Base-by-base conservation (phyloP, 2,888 invertebrate species). In the Rhynchonema sp. region DNA sequence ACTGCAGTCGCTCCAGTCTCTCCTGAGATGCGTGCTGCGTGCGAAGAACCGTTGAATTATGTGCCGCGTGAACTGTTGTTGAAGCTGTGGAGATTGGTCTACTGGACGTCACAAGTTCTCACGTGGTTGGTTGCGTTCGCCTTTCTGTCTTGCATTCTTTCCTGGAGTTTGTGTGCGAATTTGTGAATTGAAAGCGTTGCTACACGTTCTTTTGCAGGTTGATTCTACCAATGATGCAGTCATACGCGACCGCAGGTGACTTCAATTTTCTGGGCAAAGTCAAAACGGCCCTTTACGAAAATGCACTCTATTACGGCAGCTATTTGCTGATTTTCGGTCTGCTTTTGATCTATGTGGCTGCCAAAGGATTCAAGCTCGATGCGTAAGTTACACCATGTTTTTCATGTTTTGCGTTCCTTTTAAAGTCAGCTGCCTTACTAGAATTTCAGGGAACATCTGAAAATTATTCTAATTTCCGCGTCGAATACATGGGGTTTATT, bases 401-500 rank as follows among this genome's bases (percentile, higher is more conserved):
- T n/a, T n/a, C n/a, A n/a, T n/a, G n/a, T n/a, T n/a, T n/a, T n/a
- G n/a, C n/a, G n/a, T n/a, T n/a, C n/a, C n/a, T n/a, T n/a, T n/a
- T n/a, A n/a, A n/a, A n/a, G n/a, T n/a, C n/a, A n/a, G n/a, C n/a
- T n/a, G n/a, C n/a, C n/a, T n/a, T n/a, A n/a, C n/a, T n/a, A n/a
- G n/a, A n/a, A n/a, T n/a, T 38, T 30, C 73, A 84, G 84, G 67
- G 81, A 81, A 61, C 88, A 92, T 74, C 78, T 98, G 46, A 96
- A 94, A 77, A 87, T 91, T 0, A 91, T 99, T 65, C 89, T 94
- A 28, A 90, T 96, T 2, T 90, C 94, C 23, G 96, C 98, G 1
- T 92, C 92, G 70, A 99, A 99, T 74, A 98, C 98, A 0, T 99
- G 98, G 98, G 98, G 98, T 61, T 78, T 99, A 59, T 91, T 96